A percentile compares a stretch with the other conserved stretches of the same genome.
These are phyloP conservation scores for Pocillopora verrucosa DNA, from an alignment of 64 coral and sea anemone genomes.

Conservation along the genomic window DNA sequence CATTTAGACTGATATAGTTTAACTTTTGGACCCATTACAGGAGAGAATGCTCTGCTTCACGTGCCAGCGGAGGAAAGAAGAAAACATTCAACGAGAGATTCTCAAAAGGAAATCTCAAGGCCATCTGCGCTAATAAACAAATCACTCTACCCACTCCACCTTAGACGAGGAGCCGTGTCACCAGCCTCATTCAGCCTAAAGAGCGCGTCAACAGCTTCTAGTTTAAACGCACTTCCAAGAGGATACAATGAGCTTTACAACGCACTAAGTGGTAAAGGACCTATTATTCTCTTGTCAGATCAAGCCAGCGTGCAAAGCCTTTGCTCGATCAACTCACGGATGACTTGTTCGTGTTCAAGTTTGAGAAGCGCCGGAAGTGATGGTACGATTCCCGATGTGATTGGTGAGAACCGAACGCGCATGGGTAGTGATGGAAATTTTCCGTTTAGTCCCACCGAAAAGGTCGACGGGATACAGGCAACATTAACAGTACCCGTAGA, in stretches of 20 bases:
- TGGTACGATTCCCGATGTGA: not conserved
- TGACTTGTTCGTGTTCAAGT: constrained; percentile 71
- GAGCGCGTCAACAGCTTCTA: constrained; percentile 85
- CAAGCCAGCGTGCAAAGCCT: constrained; percentile 77
- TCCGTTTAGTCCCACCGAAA: not conserved
- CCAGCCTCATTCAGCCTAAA: constrained; percentile 83
- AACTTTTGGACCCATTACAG: not conserved
- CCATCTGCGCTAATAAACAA: constrained; percentile 22
- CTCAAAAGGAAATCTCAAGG: constrained; percentile 7
- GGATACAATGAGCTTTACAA: constrained; percentile 52
- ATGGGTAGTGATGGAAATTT: constrained; percentile 17
- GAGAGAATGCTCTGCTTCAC: constrained; percentile 14
- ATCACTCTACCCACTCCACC: constrained; percentile 54
- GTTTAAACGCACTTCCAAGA: constrained; percentile 47
- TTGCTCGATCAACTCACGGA: constrained; percentile 60
- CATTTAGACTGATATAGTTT: not conserved
- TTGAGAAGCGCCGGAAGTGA: constrained; percentile 23
- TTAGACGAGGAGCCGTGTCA: constrained; percentile 83
- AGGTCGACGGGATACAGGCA: not conserved
- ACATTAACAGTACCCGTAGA: constrained; percentile 16
- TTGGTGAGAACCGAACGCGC: not conserved
- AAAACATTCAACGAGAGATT: not conserved
- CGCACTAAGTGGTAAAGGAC: constrained; percentile 53
- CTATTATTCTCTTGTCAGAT: constrained; percentile 81
- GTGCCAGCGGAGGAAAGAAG: not conserved